Evolutionary conservation across 2,888 invertebrate species (phyloP).

Genomic region (Microchrysa polita): DNA sequence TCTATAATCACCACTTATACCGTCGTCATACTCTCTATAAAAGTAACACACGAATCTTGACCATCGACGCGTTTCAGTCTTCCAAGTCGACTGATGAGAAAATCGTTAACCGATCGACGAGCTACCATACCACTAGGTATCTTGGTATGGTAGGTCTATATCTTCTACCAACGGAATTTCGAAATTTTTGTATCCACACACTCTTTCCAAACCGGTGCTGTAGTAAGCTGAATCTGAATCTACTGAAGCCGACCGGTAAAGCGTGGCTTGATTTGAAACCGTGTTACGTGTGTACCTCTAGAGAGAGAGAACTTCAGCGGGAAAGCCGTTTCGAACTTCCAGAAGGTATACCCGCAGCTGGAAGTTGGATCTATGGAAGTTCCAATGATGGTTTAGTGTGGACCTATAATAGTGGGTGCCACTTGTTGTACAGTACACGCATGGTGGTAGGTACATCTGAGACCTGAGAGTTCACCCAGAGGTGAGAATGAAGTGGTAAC

Average conservation of each 20-base stretch:
- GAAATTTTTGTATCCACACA: conserved; percentile 13
- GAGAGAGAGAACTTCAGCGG: no score
- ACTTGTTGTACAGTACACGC: no score
- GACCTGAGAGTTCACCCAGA: no score
- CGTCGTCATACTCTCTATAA: neutral
- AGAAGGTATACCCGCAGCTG: neutral
- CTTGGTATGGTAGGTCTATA: conserved; percentile 25
- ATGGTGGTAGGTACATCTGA: no score
- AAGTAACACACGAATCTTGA: conserved; percentile 20
- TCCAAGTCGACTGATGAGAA: conserved; percentile 38
- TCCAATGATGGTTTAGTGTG: conserved; percentile 26
- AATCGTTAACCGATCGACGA: conserved; percentile 25
- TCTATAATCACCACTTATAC: conserved; percentile 21
- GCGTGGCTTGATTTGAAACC: no score
- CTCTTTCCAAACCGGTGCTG: no score
- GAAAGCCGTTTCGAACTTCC: no score
- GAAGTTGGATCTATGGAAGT: neutral
- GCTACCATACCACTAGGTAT: neutral
- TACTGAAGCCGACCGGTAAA: no score
- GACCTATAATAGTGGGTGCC: no score
- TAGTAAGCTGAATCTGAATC: no score
- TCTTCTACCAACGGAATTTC: conserved; percentile 13
- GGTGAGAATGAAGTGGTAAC: no score
- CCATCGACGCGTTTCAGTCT: conserved; percentile 40
- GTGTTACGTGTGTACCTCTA: no score